Evolutionary conservation across 1,140 invertebrate species (phyloP).

Genomic region (Drosophila lacteicornis): DNA sequence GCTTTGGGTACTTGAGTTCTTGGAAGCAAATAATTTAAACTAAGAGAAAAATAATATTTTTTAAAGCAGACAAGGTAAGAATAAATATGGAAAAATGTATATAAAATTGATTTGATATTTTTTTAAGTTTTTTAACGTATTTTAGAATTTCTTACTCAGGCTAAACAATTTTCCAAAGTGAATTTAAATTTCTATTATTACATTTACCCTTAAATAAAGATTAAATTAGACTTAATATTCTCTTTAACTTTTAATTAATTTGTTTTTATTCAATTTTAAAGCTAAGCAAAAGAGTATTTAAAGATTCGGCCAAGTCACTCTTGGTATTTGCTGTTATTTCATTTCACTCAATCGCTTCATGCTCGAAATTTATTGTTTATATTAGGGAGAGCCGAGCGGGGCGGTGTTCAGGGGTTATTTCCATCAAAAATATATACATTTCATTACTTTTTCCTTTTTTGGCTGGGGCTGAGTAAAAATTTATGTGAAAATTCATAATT

Average conservation of each 20-base stretch:
- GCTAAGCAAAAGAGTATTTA: constrained; percentile 1
- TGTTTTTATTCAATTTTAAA: neutral
- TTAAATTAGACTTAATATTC: too few relatives aligned
- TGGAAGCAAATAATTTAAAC: too few relatives aligned
- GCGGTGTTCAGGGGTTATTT: constrained; percentile 28
- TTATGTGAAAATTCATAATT: constrained; percentile 83
- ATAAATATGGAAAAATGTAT: too few relatives aligned
- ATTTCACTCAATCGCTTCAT: constrained; percentile 74
- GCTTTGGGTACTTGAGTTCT: neutral
- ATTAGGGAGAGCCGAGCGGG: constrained; percentile 48
- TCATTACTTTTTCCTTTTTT: constrained; percentile 8
- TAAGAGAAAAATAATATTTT: too few relatives aligned
- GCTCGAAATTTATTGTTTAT: constrained; percentile 79
- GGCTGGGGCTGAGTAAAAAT: constrained; percentile 62
- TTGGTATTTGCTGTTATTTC: constrained; percentile 18
- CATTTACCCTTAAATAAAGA: too few relatives aligned
- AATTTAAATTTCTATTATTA: too few relatives aligned
- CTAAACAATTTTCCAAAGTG: too few relatives aligned
- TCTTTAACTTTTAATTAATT: neutral
- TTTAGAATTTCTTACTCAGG: too few relatives aligned
- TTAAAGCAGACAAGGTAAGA: too few relatives aligned
- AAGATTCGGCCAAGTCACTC: neutral
- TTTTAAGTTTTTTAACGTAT: too few relatives aligned
- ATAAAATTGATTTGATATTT: too few relatives aligned
- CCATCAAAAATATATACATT: constrained; percentile 54